These are phyloP conservation scores for Alosa sapidissima DNA, from an alignment of 2,797 vertebrate genomes.

Conservation along the genomic window DNA sequence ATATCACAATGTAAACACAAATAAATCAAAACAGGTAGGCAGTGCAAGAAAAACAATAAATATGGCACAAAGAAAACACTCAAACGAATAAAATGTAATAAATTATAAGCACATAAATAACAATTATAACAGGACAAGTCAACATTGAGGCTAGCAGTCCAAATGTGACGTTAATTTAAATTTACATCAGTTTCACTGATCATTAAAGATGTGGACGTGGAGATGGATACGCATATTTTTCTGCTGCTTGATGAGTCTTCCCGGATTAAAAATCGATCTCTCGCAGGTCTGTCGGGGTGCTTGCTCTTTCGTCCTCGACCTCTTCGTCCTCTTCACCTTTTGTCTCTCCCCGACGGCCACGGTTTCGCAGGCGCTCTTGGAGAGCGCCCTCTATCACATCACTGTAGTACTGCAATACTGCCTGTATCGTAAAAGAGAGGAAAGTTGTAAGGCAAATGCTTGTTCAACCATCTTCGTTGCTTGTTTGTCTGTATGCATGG, in stretches of 20 bases:
- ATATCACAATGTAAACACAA: conserved; percentile 17
- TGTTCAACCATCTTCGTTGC: not conserved
- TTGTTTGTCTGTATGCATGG: not conserved
- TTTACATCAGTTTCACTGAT: conserved; percentile 78
- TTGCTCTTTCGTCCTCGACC: conserved; percentile 67
- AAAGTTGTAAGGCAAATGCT: not conserved
- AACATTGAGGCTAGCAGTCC: conserved; percentile 50
- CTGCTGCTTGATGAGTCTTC: conserved; percentile 35
- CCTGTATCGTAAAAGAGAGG: conserved; percentile 51
- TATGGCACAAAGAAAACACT: conserved; percentile 64
- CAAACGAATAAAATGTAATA: conserved; percentile 57
- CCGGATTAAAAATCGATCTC: conserved; percentile 73
- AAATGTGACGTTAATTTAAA: conserved; percentile 23
- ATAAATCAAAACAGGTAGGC: conserved; percentile 20
- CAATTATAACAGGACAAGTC: conserved; percentile 55
- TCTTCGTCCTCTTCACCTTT: conserved; percentile 63
- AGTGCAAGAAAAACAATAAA: conserved; percentile 57
- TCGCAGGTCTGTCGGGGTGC: conserved; percentile 77
- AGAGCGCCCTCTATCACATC: conserved; percentile 75
- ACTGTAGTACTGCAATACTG: conserved; percentile 74
- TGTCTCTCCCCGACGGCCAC: conserved; percentile 44
- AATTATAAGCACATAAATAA: conserved; percentile 67
- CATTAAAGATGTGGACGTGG: conserved; percentile 43
- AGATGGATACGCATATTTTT: conserved; percentile 54
- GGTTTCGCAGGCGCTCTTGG: conserved; percentile 66